Base-by-base conservation (phyloP, 2,888 invertebrate species). In the Sinopyrophorus schimmeli region DNA sequence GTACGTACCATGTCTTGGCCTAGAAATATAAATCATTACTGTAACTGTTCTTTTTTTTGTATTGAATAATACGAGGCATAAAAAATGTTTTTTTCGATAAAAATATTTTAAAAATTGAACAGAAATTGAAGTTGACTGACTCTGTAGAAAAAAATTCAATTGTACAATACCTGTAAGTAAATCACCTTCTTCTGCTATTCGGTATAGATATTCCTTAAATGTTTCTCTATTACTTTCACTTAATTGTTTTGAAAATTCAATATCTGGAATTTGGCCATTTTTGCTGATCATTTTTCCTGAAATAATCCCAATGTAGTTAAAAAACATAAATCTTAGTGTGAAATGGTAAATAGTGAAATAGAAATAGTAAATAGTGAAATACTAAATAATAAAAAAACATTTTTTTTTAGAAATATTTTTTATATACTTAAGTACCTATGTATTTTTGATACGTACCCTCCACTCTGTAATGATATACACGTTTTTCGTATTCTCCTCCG, bases 401-500 rank as follows among this genome's bases (percentile, higher is more conserved):
- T n/a, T n/a, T n/a, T n/a, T n/a, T n/a, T n/a, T n/a, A n/a, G n/a
- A n/a, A n/a, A n/a, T n/a, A n/a, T n/a, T n/a, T n/a, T n/a, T n/a
- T n/a, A n/a, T n/a, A n/a, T n/a, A n/a, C n/a, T n/a, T n/a, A n/a
- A n/a, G n/a, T n/a, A n/a, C n/a, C n/a, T n/a, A n/a, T n/a, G n/a
- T n/a, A n/a, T n/a, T n/a, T n/a, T n/a, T n/a, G n/a, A n/a, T n/a
- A 26, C 34, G 74, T 76, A 16, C 80, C 80, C 30, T 76, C 74
- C 26, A 76, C 74, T 0, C 84, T 84, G 47, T 80, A 76, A 30
- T 82, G 74, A 2, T 76, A 75, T 1, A 82, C 80, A 69, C 78
- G 80, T 9, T 74, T 69, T 42, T 75, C 72, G 4, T 75, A 67
- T 6, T 78, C 76, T 12, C 80, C 79, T 24, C 79, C 81, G 55